Conservation (phyloP, 2,888 invertebrate genomes). For the Galerucella calmariensis region DNA sequence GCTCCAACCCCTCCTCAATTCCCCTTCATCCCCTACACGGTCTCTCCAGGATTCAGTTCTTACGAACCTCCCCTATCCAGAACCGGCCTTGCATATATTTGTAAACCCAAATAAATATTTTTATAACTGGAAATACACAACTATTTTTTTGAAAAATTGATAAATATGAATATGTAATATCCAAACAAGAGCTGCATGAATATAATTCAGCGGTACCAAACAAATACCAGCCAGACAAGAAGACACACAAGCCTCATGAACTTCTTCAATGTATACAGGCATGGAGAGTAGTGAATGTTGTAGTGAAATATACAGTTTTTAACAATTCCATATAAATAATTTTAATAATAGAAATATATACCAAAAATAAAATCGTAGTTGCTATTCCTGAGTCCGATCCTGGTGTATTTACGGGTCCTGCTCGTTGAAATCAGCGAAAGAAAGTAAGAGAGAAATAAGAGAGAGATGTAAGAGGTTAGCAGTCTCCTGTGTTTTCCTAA, state of each 20-base stretch:
- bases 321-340: too few species aligned
- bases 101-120: background rate
- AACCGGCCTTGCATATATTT: background rate
- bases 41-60: conserved; percentile 46
- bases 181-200: too few species aligned
- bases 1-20: conserved; percentile 56
- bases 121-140: too few species aligned
- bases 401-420: conserved; percentile 28
- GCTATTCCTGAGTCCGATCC: background rate
- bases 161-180: too few species aligned
- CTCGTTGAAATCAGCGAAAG: conserved; percentile 40
- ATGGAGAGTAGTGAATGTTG: too few species aligned
- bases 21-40: conserved; percentile 47
- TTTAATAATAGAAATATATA: background rate
- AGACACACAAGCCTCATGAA: too few species aligned
- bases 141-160: too few species aligned
- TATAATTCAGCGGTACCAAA: too few species aligned
- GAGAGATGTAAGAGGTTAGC: conserved; percentile 44
- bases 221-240: too few species aligned
- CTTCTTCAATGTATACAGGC: too few species aligned
- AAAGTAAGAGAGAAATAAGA: conserved; percentile 45
- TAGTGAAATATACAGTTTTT: too few species aligned
- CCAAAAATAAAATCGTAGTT: background rate
- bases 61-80: conserved; percentile 45
- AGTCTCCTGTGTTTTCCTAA: conserved; percentile 46